Evolutionary conservation across 2,888 invertebrate species (phyloP).

Genomic region (Ophioninae sp.): DNA sequence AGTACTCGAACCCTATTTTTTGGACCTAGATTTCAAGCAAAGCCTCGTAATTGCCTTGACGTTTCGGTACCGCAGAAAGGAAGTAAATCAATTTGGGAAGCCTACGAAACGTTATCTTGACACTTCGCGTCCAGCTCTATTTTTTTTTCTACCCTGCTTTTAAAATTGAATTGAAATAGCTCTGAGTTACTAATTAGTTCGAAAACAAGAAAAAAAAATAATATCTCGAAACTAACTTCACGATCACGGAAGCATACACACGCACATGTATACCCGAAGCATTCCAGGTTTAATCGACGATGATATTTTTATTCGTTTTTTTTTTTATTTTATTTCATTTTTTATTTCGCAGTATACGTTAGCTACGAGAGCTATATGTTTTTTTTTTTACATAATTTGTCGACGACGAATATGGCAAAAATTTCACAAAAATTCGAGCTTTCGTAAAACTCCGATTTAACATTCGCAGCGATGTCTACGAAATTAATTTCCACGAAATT

Average conservation of each 20-base stretch:
- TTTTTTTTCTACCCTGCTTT: background rate
- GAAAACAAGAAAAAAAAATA: conserved; percentile 29
- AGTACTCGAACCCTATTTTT: background rate
- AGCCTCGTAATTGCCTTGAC: background rate
- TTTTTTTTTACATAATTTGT: conserved; percentile 1
- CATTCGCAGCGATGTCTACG: background rate
- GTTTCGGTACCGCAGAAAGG: background rate
- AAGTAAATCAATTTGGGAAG: conserved; percentile 13
- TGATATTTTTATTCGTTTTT: background rate
- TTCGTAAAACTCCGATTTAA: background rate
- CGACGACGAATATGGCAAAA: background rate
- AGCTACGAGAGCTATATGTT: conserved; percentile 7
- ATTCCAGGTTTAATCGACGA: conserved; percentile 10
- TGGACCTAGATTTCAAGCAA: background rate
- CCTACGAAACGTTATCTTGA: background rate
- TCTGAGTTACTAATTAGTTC: conserved; percentile 56
- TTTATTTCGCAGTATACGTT: background rate
- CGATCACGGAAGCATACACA: background rate
- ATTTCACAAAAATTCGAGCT: background rate
- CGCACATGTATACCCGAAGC: background rate
- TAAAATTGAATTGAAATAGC: background rate
- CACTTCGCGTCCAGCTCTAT: background rate
- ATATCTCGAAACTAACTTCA: conserved; percentile 22
- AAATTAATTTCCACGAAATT: background rate
- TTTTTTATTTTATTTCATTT: background rate